Conservation (phyloP, 2,888 invertebrate species). For the Cosmia pyralina region DNA sequence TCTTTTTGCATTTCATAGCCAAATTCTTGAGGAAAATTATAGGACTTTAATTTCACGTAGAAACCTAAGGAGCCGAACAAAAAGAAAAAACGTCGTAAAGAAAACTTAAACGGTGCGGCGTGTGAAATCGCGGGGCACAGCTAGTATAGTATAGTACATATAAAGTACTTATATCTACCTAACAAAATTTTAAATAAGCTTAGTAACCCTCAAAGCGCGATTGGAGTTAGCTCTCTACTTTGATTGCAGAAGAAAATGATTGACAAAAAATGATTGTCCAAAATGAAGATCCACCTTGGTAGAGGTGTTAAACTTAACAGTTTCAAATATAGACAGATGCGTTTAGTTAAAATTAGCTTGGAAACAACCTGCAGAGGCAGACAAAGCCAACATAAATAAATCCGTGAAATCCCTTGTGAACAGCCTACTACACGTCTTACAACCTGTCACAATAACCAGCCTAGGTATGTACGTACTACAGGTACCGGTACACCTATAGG, state of each 20-base stretch:
- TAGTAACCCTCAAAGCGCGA: neutral
- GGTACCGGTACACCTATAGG: neutral
- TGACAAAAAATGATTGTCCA: neutral
- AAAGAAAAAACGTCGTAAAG: no score
- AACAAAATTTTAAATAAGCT: neutral
- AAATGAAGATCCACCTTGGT: neutral
- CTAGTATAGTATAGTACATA: no score
- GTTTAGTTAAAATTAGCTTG: neutral
- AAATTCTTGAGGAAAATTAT: no score
- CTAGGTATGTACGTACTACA: neutral
- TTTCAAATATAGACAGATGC: neutral
- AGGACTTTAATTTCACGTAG: no score
- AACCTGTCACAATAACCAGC: constrained; percentile 28
- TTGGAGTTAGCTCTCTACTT: neutral
- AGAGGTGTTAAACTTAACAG: neutral
- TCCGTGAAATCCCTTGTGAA: neutral
- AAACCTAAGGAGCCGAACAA: no score
- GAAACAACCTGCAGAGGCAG: neutral
- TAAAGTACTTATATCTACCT: neutral
- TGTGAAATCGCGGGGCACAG: no score
- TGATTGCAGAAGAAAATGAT: neutral
- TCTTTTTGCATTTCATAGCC: no score
- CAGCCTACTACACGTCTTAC: constrained; percentile 14
- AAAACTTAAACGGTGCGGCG: no score
- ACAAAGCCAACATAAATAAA: neutral